Conservation (phyloP, 2,888 invertebrate genomes). For the Trisateles emortualis region DNA sequence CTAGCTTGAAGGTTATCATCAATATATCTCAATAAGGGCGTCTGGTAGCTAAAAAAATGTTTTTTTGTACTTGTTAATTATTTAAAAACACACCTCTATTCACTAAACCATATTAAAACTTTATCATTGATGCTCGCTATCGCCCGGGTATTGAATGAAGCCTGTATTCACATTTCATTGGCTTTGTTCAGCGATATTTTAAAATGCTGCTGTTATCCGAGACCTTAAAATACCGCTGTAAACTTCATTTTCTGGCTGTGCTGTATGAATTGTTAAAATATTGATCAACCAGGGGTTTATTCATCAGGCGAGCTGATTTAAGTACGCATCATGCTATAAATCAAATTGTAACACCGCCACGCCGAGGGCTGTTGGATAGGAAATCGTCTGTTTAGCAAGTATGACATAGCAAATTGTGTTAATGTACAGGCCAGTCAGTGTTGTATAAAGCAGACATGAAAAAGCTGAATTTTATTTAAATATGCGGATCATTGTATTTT, state of each 20-base stretch:
- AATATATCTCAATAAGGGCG: too few relatives aligned
- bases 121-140: conserved; percentile 10
- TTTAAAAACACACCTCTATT: too few relatives aligned
- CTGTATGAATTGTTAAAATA: conserved; percentile 29
- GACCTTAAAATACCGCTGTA: background rate
- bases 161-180: conserved; percentile 23
- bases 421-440: conserved; percentile 6
- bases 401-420: conserved; percentile 54
- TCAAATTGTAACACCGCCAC: conserved; percentile 53
- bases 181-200: conserved; percentile 19
- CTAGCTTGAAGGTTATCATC: too few relatives aligned
- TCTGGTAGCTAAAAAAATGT: too few relatives aligned
- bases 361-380: conserved; percentile 51
- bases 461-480: conserved; percentile 14
- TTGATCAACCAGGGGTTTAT: conserved; percentile 45
- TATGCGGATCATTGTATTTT: conserved; percentile 7
- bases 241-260: background rate
- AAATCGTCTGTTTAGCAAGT: conserved; percentile 50
- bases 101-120: too few relatives aligned
- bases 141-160: conserved; percentile 11
- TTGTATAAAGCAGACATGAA: conserved; percentile 1
- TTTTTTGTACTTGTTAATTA: too few relatives aligned
- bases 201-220: background rate
- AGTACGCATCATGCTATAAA: conserved; percentile 54
- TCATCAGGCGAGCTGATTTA: conserved; percentile 50